Evolutionary conservation across 2,113 vertebrate species (phyloP), one percentile per base, ranked within the genome.

Genomic region (Trogon melanurus): DNA sequence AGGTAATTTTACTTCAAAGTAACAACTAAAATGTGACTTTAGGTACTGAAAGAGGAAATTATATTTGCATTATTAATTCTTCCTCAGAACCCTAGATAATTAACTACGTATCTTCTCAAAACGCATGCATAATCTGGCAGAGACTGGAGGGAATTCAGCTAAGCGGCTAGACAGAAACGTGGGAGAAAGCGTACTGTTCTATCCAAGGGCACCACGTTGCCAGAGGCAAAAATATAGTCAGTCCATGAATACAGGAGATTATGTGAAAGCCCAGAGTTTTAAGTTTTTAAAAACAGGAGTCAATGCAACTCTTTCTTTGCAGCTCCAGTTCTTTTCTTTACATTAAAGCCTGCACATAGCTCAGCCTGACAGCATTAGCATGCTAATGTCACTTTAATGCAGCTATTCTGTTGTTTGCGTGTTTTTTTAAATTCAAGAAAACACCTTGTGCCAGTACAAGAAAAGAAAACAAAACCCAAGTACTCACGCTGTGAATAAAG

Each of bases 401-500:
- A 89, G 53, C 36, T 86, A 3, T 71, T 67, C 58, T 60, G 25
- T 8, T 66, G 19, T 71, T 56, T 57, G 45, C 25, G 8, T 32
- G 21, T 9, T 72, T 76, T 86, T 74, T 26, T 50, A 45, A 45
- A 93, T 53, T 85, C 53, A 75, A 74, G 48, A 66, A 23, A 81
- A 81, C 36, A 80, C 34, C 62, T 50, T 53, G 30, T 26, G 9
- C 56, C 56, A 65, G 25, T 38, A 76, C 67, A 80, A 75, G 78
- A 65, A 9, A 84, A 83, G 54, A 85, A 81, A 94, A 72, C 32
- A 91, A 70, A 87, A 73, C 5, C 5, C 32, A 72, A 60, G 79
- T 93, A 99, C 99, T 99, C 98, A 99, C 99, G 98, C 94, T 99
- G 99, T 26, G 99, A 99, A 98, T 99, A 99, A 93, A 99, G 99